Conservation (phyloP, 2,888 invertebrate species). For the Euplagia quadripunctaria region DNA sequence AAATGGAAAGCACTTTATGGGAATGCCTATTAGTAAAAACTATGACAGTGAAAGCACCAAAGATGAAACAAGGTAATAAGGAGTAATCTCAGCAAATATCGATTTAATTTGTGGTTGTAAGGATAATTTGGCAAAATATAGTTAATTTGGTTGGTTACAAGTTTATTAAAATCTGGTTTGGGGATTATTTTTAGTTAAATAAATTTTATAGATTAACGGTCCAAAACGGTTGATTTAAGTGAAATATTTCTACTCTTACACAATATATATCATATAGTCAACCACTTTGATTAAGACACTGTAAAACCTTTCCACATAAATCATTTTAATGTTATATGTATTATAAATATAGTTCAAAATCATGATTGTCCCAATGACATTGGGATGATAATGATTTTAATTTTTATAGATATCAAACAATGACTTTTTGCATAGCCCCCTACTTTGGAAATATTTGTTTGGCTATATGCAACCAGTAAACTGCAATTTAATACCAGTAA, state of each 20-base stretch:
- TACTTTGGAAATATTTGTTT: background rate
- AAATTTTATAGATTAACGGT: background rate
- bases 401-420: background rate
- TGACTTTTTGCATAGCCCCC: background rate
- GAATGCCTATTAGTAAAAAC: conserved; percentile 90
- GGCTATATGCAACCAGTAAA: background rate
- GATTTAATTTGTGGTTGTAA: conserved; percentile 5
- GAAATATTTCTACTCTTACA: background rate
- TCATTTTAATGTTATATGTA: too few relatives aligned
- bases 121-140: background rate
- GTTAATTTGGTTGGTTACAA: conserved; percentile 8
- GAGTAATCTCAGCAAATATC: background rate
- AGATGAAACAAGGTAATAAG: conserved; percentile 72
- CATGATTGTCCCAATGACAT: background rate
- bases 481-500: background rate
- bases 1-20: conserved; percentile 91
- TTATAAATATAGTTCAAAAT: too few relatives aligned
- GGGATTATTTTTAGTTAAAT: conserved; percentile 6
- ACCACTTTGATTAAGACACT: background rate
- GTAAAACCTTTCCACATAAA: background rate
- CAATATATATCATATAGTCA: background rate
- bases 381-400: background rate
- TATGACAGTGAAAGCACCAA: conserved; percentile 70
- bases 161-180: conserved; percentile 14
- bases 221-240: background rate